Evolutionary conservation across 2,113 vertebrate species (phyloP), one percentile per base, ranked within the genome.

Genomic region (Grammomys dolichurus): DNA sequence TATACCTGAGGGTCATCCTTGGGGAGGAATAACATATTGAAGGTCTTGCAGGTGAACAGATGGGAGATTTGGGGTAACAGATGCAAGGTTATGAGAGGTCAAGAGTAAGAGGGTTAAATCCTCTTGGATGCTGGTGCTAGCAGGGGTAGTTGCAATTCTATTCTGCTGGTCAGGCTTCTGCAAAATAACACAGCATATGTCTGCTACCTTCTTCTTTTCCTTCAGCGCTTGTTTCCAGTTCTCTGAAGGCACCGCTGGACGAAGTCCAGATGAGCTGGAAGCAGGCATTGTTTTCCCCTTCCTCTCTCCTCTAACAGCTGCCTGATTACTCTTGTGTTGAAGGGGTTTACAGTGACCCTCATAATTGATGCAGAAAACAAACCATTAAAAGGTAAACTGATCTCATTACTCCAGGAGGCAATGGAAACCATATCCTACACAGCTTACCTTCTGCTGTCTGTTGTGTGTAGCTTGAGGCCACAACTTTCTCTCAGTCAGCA

Each of bases 301-400:
- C 89, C 78, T 90, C 90, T 91, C 82, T 12, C 75, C 22, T 22
- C 13, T 56, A 94, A 85, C 97, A 98, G 97, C 97, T 97, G 94
- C 63, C 89, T 56, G 93, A 95, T 76, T 89, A 78, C 93, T 94
- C 88, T 70, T 80, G 56, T 40, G 72, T 40, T 63, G 22, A 88
- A 86, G 58, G 40, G 60, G n/a, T 89, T 96, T 86, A 89, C 16
- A 65, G 89, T 93, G 87, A 97, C 93, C 91, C 13, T 87, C 94
- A 75, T 96, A 96, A 97, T 75, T 89, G 96, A 97, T 78, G 89
- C 93, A 91, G 81, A 87, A 87, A 96, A 94, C 75, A 96, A 70
- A 67, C 82, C 93, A 91, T 93, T 93, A 94, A 91, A 97, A 97
- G 95, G 96, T 96, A 97, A 98, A 96, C 89, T 82, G 97, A 97